These are phyloP conservation scores for Gallinago media DNA, from an alignment of 2,113 vertebrate genomes.

Conservation along the genomic window DNA sequence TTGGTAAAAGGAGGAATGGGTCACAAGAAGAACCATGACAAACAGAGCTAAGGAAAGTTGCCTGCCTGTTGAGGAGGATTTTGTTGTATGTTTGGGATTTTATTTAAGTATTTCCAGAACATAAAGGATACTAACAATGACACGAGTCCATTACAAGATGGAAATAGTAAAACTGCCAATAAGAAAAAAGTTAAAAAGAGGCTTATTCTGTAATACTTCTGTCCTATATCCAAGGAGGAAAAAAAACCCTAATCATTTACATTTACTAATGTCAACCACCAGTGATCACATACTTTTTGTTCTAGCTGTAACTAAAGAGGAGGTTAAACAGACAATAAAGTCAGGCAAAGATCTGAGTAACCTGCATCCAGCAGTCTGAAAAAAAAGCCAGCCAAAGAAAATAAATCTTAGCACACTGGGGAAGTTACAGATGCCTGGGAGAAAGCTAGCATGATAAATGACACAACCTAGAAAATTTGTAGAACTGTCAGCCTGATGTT, in stretches of 20 bases:
- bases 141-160: accelerated
- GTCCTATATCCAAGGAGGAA: background rate
- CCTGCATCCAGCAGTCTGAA: background rate
- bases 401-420: constrained; percentile 3
- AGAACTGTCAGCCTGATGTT: background rate
- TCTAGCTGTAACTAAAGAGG: background rate
- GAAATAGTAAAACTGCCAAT: background rate
- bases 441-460: background rate
- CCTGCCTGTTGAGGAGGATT: background rate
- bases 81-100: background rate
- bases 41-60: background rate
- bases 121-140: background rate
- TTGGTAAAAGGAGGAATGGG: background rate
- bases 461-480: background rate
- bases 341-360: background rate
- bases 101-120: constrained; percentile 30
- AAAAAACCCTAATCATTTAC: background rate
- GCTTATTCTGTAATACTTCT: background rate
- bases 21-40: background rate
- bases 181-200: background rate
- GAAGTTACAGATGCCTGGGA: constrained; percentile 7
- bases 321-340: constrained; percentile 20
- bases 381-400: background rate
- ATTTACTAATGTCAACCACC: background rate
- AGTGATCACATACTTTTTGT: background rate